Conservation (phyloP, 2,888 invertebrate genomes). For the Tinea trinotella region DNA sequence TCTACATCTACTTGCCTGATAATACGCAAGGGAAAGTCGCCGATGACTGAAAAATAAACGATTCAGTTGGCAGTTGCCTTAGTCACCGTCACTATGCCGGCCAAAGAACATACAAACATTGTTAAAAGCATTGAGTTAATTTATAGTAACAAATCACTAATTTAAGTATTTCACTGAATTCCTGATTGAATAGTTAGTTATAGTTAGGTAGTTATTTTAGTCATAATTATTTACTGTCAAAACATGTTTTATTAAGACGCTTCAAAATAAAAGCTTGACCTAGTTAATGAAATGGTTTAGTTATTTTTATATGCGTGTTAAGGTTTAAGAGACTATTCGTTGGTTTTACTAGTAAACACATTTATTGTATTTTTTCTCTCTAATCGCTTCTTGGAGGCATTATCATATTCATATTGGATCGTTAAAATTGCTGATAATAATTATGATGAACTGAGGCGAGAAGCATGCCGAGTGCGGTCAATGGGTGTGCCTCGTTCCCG, state of each 20-base stretch:
- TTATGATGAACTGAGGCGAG: background rate
- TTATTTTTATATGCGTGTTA: background rate
- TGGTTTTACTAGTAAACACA: too few relatives aligned
- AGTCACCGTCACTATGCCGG: too few relatives aligned
- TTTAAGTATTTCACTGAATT: background rate
- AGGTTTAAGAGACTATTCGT: background rate
- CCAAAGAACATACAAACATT: too few relatives aligned
- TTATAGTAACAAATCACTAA: background rate
- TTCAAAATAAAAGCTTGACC: conserved; percentile 14
- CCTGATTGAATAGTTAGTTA: too few relatives aligned
- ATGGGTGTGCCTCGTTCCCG: conserved; percentile 47
- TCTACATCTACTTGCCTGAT: too few relatives aligned
- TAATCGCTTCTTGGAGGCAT: too few relatives aligned
- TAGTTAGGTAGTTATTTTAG: background rate
- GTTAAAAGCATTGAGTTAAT: background rate
- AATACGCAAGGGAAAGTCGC: too few relatives aligned
- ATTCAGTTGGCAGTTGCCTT: too few relatives aligned
- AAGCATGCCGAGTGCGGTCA: background rate
- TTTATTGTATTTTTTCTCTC: background rate
- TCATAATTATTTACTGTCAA: background rate
- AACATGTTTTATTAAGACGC: background rate
- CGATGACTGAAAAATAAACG: too few relatives aligned
- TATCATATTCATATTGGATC: too few relatives aligned
- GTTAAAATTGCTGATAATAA: too few relatives aligned
- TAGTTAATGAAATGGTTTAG: background rate